Percentiles rank a stretch among this genome's conserved stretches.
Evolutionary conservation across 2,797 vertebrate genomes (phyloP).

Genomic region (Huso huso): DNA sequence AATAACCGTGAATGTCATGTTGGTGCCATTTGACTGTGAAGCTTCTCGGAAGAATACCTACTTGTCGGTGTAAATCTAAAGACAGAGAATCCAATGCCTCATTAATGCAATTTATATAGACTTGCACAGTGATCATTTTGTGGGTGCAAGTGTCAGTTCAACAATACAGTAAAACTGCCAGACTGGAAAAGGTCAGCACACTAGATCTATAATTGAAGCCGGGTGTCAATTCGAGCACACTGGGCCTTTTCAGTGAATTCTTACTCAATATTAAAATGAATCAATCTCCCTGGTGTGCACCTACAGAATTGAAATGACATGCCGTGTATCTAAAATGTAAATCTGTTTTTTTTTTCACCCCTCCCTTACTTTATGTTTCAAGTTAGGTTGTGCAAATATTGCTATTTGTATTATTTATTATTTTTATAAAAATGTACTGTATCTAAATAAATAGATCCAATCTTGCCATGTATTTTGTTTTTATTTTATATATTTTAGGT

Average conservation of each 20-base stretch:
- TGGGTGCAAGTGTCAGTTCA: background rate
- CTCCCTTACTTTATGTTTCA: background rate
- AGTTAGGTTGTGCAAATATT: constrained; percentile 3
- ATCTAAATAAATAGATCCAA: no score
- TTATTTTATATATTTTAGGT: no score
- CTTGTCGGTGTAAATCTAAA: constrained; percentile 1
- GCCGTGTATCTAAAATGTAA: no score
- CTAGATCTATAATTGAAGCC: background rate
- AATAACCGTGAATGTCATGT: background rate
- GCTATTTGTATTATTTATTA: no score
- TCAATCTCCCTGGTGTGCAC: no score
- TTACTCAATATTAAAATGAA: no score
- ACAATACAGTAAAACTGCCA: constrained; percentile 6
- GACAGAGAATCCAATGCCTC: constrained; percentile 12
- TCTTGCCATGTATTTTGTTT: no score
- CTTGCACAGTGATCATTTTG: background rate
- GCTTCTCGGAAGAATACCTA: background rate
- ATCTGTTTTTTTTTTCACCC: no score
- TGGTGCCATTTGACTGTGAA: background rate
- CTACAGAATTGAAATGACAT: no score
- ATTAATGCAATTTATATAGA: constrained; percentile 19
- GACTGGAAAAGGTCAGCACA: constrained; percentile 5
- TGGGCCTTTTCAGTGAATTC: no score
- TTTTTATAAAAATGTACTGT: no score
- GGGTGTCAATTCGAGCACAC: constrained; percentile 4